phyloP scores from a whole-genome alignment of 2,888 invertebrate species.

The Polia nebulosa region DNA sequence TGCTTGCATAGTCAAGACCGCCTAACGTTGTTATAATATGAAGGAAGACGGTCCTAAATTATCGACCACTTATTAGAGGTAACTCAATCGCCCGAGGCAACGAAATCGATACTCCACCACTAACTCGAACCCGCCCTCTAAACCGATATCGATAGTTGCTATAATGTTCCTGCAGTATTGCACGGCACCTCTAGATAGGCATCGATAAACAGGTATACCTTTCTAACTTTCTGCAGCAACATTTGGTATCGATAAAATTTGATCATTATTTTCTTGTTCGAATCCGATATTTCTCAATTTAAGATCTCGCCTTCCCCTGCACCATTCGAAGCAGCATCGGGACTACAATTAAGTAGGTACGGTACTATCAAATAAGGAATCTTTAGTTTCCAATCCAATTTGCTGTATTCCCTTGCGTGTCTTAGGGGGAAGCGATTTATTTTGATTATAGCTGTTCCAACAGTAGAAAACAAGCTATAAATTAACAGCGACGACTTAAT shows the following conservation, averaged over 20 bases:
- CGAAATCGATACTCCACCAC: slow-evolving; percentile 71
- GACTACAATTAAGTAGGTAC: slow-evolving; percentile 66
- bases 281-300: slow-evolving; percentile 61
- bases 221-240: slow-evolving; percentile 63
- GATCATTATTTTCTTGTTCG: slow-evolving; percentile 62
- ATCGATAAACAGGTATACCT: slow-evolving; percentile 71
- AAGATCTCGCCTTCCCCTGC: slow-evolving; percentile 42
- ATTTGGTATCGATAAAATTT: slow-evolving; percentile 61
- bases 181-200: slow-evolving; percentile 67
- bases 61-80: slow-evolving; percentile 80
- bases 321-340: slow-evolving; percentile 50
- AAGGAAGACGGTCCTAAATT: slow-evolving; percentile 79
- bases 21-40: slow-evolving; percentile 53
- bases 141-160: slow-evolving; percentile 61
- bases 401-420: slow-evolving; percentile 87
- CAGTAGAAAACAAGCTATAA: slow-evolving; percentile 87
- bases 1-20: slow-evolving; percentile 44
- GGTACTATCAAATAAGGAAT: slow-evolving; percentile 76
- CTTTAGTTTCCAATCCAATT: slow-evolving; percentile 85
- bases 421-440: slow-evolving; percentile 85
- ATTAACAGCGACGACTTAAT: slow-evolving; percentile 89
- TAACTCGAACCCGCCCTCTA: slow-evolving; percentile 55
- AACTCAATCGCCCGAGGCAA: slow-evolving; percentile 80
- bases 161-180: slow-evolving; percentile 66
- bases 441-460: slow-evolving; percentile 87